Evolutionary conservation across 2,888 invertebrate genomes (phyloP).

Genomic region (Pristionchus arcanus): DNA sequence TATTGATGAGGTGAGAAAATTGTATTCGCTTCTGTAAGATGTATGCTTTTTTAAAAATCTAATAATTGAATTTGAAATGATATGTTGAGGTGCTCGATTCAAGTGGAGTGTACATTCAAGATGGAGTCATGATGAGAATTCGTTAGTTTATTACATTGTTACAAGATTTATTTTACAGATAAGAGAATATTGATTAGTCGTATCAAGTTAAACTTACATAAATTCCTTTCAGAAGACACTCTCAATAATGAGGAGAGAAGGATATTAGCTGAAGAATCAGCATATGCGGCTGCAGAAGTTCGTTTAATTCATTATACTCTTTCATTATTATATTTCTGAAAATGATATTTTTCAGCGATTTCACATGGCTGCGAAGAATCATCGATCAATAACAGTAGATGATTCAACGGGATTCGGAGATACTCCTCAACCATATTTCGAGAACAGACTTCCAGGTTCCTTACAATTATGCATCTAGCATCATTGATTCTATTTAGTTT

Average conservation of each 20-base stretch:
- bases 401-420: slow-evolving; percentile 10
- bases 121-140: slow-evolving; percentile 54
- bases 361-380: background rate
- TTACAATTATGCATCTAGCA: background rate
- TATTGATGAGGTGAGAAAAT: slow-evolving; percentile 43
- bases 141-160: background rate
- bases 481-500: background rate
- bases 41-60: background rate
- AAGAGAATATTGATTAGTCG: background rate
- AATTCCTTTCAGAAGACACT: background rate
- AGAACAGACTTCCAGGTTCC: slow-evolving; percentile 54
- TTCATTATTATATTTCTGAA: background rate
- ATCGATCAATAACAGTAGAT: slow-evolving; percentile 47
- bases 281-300: slow-evolving; percentile 24
- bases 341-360: background rate
- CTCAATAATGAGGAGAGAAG: background rate
- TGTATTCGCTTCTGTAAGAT: background rate
- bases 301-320: background rate
- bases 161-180: no score
- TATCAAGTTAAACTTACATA: background rate
- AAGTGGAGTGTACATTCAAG: slow-evolving; percentile 45
- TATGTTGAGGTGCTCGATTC: slow-evolving; percentile 31
- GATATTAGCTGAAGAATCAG: slow-evolving; percentile 14
- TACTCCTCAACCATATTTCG: slow-evolving; percentile 40
- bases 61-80: background rate